Evolutionary conservation across 2,113 vertebrate species (phyloP).

Genomic region (Forbesichthys papilliferus): DNA sequence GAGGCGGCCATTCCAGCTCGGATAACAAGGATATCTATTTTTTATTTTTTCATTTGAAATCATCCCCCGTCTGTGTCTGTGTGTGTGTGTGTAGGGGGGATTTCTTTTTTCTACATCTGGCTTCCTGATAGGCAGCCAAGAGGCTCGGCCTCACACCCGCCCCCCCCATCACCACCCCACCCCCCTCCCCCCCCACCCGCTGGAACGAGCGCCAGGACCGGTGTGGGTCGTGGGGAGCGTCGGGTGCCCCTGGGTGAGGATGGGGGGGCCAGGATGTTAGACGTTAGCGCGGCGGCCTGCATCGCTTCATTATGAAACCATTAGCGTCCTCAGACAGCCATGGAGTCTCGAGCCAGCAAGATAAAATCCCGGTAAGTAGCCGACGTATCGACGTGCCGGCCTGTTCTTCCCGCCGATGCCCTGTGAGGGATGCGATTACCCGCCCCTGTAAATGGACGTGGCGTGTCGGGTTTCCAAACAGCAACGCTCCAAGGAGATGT

Average conservation of each 20-base stretch:
- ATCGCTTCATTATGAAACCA: conserved; percentile 97
- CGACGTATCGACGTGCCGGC: conserved; percentile 56
- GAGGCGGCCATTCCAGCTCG: conserved; percentile 18
- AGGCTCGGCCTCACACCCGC: conserved; percentile 65
- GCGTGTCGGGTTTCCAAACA: conserved; percentile 43
- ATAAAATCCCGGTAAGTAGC: conserved; percentile 96
- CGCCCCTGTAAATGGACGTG: conserved; percentile 49
- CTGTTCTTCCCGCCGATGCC: conserved; percentile 39
- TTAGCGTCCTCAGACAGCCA: conserved; percentile 93
- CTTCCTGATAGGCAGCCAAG: conserved; percentile 68
- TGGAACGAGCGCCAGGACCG: conserved; percentile 18
- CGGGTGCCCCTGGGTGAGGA: conserved; percentile 24
- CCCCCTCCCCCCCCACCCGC: too few species aligned
- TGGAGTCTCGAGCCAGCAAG: conserved; percentile 96
- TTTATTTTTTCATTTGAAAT: background rate
- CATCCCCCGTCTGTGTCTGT: background rate
- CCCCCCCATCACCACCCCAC: too few species aligned
- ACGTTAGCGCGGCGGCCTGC: conserved; percentile 80
- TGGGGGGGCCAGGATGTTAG: conserved; percentile 85
- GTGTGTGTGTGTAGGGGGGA: too few species aligned
- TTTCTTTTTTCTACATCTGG: conserved; percentile 39
- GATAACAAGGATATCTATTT: conserved; percentile 27
- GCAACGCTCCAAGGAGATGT: conserved; percentile 21
- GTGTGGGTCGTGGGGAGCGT: conserved; percentile 28
- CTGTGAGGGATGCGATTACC: conserved; percentile 60